Conservation (phyloP, 2,797 vertebrate genomes). For the Silurus aristotelis region DNA sequence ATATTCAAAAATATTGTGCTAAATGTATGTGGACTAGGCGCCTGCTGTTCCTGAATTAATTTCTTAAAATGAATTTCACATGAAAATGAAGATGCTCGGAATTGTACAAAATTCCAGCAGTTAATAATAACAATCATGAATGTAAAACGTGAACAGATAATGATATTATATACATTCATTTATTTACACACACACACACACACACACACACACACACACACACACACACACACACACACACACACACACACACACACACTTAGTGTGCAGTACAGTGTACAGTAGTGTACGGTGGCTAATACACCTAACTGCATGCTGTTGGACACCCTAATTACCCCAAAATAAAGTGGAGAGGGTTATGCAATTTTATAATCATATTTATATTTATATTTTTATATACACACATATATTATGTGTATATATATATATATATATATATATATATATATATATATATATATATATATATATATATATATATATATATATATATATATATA, state of each 20-base stretch:
- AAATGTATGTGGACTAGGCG: background rate
- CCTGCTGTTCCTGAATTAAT: no score
- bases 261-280: background rate
- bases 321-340: no score
- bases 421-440: no score
- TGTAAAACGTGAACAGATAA: background rate
- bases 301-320: background rate
- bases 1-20: background rate
- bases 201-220: background rate
- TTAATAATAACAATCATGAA: background rate
- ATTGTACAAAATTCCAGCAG: background rate
- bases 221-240: background rate
- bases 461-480: no score
- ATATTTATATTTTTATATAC: no score
- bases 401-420: no score
- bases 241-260: background rate
- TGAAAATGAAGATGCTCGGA: background rate
- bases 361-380: no score
- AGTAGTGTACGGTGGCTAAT: background rate
- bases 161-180: background rate
- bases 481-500: no score
- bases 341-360: no score
- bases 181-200: background rate
- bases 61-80: background rate
- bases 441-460: no score